Conservation (phyloP, 2,888 invertebrate genomes). For the Beris chalybata region DNA sequence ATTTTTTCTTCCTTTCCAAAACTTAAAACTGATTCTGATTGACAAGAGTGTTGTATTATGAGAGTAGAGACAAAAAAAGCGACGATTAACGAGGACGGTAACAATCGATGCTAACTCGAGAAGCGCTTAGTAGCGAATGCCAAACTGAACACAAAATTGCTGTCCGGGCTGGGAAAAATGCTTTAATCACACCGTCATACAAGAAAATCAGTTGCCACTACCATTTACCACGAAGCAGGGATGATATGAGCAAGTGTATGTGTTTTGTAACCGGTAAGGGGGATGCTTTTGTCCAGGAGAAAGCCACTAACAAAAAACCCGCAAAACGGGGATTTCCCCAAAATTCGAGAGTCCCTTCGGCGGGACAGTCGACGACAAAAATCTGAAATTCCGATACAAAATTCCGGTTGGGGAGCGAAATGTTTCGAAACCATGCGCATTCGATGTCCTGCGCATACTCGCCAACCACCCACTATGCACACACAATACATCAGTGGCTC, state of each 20-base stretch:
- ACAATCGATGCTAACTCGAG: constrained; percentile 52
- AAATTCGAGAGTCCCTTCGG: too few relatives aligned
- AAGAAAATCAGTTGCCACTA: constrained; percentile 31
- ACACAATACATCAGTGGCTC: too few relatives aligned
- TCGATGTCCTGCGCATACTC: too few relatives aligned
- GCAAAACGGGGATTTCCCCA: too few relatives aligned
- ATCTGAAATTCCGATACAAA: too few relatives aligned
- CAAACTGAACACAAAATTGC: constrained; percentile 40
- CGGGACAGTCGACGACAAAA: too few relatives aligned
- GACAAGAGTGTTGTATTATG: constrained; percentile 23
- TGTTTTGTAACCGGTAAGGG: constrained; percentile 10
- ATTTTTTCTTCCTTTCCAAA: background rate
- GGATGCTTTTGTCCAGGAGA: too few relatives aligned
- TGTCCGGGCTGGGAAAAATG: constrained; percentile 39
- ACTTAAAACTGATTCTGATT: background rate
- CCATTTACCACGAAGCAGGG: constrained; percentile 27
- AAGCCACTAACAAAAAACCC: too few relatives aligned
- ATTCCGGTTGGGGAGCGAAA: too few relatives aligned
- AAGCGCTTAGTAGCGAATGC: constrained; percentile 48
- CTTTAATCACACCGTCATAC: constrained; percentile 32
- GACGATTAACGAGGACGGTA: constrained; percentile 44
- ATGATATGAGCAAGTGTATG: background rate
- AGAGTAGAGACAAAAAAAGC: constrained; percentile 39
- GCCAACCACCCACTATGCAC: too few relatives aligned
- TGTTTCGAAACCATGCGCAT: too few relatives aligned